phyloP scores from a whole-genome alignment of 2,888 invertebrate species.

The Xanthia togata region DNA sequence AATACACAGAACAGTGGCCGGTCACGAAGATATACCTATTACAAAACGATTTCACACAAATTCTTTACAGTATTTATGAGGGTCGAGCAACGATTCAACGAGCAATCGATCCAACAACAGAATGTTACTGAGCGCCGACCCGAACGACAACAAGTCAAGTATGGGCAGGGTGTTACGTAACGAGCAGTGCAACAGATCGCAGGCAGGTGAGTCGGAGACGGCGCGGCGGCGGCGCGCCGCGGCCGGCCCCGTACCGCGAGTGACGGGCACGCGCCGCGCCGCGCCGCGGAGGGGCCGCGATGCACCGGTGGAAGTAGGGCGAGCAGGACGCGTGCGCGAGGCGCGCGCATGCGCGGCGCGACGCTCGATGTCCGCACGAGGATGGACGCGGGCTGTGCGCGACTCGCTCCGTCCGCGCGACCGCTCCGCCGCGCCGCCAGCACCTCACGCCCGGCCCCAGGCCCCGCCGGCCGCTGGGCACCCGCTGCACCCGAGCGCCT shows the following conservation, averaged over 20 bases:
- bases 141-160: conserved; percentile 18
- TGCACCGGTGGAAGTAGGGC: conserved; percentile 25
- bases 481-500: conserved; percentile 41
- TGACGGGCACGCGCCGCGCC: conserved; percentile 1
- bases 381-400: conserved; percentile 55
- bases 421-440: conserved; percentile 22
- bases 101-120: conserved; percentile 52
- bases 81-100: conserved; percentile 20
- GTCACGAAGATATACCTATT: no score
- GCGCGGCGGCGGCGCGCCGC: neutral
- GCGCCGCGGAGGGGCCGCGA: neutral
- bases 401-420: conserved; percentile 34
- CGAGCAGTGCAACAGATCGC: conserved; percentile 48
- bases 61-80: conserved; percentile 19
- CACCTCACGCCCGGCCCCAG: conserved; percentile 32
- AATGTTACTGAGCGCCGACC: conserved; percentile 24
- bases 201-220: neutral
- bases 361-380: conserved; percentile 62
- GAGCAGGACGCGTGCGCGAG: conserved; percentile 41
- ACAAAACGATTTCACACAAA: no score
- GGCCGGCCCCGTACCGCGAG: neutral
- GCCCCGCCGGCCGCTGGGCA: conserved; percentile 38
- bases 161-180: conserved; percentile 38
- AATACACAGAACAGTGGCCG: neutral
- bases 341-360: conserved; percentile 67